A percentile compares a stretch with the other conserved stretches of the same genome.
Conservation (phyloP, 2,888 invertebrate genomes). For the Argyra leucocephala region DNA sequence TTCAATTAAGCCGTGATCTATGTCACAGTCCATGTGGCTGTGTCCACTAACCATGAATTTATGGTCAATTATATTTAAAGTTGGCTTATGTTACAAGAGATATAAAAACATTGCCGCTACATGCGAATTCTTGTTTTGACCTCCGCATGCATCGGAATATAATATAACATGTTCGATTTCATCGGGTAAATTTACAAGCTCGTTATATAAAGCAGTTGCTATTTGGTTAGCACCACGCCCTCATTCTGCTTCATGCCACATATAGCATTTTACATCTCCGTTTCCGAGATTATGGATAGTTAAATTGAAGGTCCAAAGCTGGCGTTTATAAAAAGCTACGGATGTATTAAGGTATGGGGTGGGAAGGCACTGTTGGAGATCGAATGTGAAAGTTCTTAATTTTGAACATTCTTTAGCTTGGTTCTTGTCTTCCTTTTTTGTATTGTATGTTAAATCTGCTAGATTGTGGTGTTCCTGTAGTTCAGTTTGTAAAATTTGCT, state of each 20-base stretch:
- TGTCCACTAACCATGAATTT: constrained; percentile 15
- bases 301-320: constrained; percentile 12
- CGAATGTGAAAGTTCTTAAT: neutral
- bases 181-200: constrained; percentile 8
- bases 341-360: neutral
- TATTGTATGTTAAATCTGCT: neutral
- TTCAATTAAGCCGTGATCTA: constrained; percentile 12
- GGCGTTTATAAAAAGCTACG: constrained; percentile 10
- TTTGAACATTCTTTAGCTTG: neutral
- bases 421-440: neutral
- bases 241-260: constrained; percentile 15
- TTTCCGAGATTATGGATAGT: constrained; percentile 11
- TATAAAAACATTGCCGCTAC: neutral
- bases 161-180: neutral
- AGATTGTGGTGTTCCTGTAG: neutral
- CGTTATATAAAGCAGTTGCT: constrained; percentile 8
- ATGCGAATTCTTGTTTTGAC: constrained; percentile 13
- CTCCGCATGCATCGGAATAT: neutral
- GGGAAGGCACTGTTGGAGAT: constrained; percentile 2
- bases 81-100: neutral
- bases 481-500: neutral
- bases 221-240: constrained; percentile 13
- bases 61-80: constrained; percentile 11
- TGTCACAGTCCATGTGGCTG: constrained; percentile 16
- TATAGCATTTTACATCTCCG: constrained; percentile 4